These are phyloP conservation scores for Pollicipes pollicipes DNA, from an alignment of 1,140 invertebrate genomes.

Conservation along the genomic window DNA sequence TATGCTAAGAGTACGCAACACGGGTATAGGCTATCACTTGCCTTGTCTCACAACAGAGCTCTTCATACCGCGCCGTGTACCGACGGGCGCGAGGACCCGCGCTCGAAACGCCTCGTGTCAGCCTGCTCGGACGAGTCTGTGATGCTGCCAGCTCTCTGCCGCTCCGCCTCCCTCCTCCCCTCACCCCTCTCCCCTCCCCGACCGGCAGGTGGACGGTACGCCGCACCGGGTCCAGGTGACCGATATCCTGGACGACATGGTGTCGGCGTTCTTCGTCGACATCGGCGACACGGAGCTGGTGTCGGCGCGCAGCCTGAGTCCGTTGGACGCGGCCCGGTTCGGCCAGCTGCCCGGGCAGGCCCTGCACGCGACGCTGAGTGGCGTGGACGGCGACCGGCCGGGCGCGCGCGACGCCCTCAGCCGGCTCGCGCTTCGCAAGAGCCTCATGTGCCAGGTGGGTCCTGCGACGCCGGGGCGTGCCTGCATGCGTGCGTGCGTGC, in stretches of 20 bases:
- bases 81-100: no score
- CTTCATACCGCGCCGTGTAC: no score
- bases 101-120: no score
- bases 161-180: no score
- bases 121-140: no score
- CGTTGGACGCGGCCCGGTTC: neutral
- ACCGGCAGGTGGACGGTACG: neutral
- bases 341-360: conserved; percentile 2
- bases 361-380: neutral
- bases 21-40: no score
- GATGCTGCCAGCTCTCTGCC: no score
- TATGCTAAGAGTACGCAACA: no score
- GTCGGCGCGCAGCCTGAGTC: neutral
- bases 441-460: neutral
- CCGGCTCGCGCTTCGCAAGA: neutral
- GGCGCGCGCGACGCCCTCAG: neutral
- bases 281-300: neutral
- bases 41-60: no score
- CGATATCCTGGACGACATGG: neutral
- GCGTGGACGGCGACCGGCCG: neutral
- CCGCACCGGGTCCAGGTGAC: neutral
- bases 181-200: no score
- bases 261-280: neutral
- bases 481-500: neutral
- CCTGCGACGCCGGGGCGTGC: no score